Evolutionary conservation across 2,797 vertebrate species (phyloP).

Genomic region (Propithecus perrieri): DNA sequence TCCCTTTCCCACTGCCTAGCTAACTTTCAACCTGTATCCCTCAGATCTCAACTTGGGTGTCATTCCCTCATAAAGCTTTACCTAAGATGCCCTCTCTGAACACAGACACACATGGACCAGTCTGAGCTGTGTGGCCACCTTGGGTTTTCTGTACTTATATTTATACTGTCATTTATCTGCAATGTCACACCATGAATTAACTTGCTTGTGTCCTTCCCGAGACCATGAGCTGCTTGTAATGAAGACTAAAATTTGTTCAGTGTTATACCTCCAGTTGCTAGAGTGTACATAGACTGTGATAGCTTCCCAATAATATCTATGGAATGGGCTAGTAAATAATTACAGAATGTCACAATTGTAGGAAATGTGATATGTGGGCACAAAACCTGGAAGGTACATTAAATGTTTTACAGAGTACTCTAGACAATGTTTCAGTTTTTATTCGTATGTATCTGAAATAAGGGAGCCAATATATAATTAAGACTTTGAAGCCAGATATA

Average conservation of each 20-base stretch:
- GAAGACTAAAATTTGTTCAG: background rate
- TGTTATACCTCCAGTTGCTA: background rate
- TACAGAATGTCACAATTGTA: background rate
- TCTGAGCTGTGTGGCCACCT: background rate
- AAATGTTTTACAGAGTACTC: background rate
- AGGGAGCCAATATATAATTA: background rate
- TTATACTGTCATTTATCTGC: background rate
- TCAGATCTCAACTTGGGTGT: background rate
- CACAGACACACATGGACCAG: background rate
- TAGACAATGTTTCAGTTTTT: background rate
- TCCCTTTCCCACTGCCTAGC: background rate
- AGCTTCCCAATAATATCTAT: background rate
- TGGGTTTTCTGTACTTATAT: background rate
- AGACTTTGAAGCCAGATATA: background rate
- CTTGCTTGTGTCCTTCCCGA: background rate
- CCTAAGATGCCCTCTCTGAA: background rate
- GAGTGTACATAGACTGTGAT: background rate
- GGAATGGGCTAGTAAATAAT: background rate
- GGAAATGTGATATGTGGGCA: background rate
- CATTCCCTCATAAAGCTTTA: background rate
- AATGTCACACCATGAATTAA: background rate
- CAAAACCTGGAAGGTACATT: background rate
- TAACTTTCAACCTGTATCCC: background rate
- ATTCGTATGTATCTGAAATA: background rate
- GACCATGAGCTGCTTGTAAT: background rate